These are phyloP conservation scores for Micronycteris hirsuta DNA, from an alignment of 2,113 vertebrate species.

Conservation along the genomic window DNA sequence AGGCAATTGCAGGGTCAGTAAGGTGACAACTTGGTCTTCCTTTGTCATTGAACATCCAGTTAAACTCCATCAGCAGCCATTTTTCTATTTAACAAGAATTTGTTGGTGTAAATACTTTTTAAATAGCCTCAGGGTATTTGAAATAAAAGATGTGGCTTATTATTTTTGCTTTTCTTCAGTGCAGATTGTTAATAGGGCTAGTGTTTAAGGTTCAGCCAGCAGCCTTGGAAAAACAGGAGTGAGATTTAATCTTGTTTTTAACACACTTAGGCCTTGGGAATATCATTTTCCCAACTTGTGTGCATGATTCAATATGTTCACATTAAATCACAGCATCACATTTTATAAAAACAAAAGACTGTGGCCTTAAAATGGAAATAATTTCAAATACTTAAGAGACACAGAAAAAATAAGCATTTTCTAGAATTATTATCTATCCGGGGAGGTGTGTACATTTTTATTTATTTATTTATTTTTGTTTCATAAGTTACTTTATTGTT, in stretches of 20 bases:
- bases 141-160: neutral
- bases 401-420: neutral
- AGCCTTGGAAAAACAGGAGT: neutral
- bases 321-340: neutral
- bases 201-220: neutral
- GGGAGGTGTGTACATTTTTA: too few species aligned
- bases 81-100: neutral
- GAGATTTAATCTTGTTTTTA: neutral
- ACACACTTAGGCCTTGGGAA: neutral
- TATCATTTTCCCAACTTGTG: neutral
- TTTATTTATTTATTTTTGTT: too few species aligned
- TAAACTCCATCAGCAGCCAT: neutral
- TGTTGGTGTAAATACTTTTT: neutral
- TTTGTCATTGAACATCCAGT: neutral
- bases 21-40: neutral
- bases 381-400: neutral
- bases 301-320: neutral
- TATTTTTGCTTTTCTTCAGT: slow-evolving; percentile 11
- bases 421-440: neutral
- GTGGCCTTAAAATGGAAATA: neutral
- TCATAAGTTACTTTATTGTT: too few species aligned
- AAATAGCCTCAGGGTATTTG: neutral
- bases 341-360: neutral
- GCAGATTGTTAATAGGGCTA: neutral
- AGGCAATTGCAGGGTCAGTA: neutral